A percentile compares a stretch with the other conserved stretches of the same genome.
phyloP scores from a whole-genome alignment of 2,113 vertebrate genomes.

The Melospiza melodia region DNA sequence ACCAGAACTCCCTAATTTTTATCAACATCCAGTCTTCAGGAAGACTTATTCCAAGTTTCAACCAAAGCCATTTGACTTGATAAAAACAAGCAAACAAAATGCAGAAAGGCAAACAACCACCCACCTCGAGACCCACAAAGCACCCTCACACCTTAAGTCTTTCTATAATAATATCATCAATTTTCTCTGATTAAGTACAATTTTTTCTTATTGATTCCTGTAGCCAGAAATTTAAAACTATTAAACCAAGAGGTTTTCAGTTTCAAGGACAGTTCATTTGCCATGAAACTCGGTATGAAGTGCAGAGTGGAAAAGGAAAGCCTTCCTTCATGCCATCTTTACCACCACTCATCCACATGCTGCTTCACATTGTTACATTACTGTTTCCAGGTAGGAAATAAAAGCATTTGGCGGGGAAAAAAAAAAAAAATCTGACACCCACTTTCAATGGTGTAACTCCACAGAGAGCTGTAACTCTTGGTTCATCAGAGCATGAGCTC shows the following conservation, averaged over 20 bases:
- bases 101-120: not conserved
- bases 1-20: not conserved
- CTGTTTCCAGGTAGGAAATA: not conserved
- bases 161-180: not conserved
- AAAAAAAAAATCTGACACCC: not conserved
- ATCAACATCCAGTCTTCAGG: not conserved
- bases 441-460: not conserved
- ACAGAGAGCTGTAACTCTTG: not conserved
- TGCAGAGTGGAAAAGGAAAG: not conserved
- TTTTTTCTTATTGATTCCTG: not conserved
- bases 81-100: not conserved
- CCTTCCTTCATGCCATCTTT: not conserved
- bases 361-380: not conserved
- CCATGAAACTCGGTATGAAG: not conserved
- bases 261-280: not conserved
- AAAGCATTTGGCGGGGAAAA: not conserved
- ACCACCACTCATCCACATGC: not conserved
- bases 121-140: not conserved
- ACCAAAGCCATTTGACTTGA: not conserved
- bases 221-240: not conserved
- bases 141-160: rapidly evolving
- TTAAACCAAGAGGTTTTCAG: not conserved
- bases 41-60: not conserved
- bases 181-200: not conserved
- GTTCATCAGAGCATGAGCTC: not conserved